Evolutionary conservation across 2,113 vertebrate species (phyloP).

Genomic region (Hyperopisus bebe): DNA sequence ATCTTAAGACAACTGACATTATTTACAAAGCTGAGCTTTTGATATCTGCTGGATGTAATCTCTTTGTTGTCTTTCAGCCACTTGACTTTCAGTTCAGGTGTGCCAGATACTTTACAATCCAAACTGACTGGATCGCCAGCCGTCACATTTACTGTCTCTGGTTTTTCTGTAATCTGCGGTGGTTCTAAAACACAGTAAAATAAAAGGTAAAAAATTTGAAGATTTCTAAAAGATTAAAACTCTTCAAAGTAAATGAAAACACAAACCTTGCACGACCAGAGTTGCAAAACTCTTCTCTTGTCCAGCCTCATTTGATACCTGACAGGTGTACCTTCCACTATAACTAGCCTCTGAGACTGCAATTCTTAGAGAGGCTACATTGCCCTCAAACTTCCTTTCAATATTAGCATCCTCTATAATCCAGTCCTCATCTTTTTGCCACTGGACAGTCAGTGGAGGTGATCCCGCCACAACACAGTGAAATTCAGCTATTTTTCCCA

Average conservation of each 20-base stretch:
- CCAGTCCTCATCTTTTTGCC: conserved; percentile 91
- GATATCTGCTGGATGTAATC: conserved; percentile 83
- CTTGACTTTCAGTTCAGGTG: conserved; percentile 86
- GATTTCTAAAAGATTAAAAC: not conserved
- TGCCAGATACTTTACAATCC: conserved; percentile 85
- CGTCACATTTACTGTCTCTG: conserved; percentile 82
- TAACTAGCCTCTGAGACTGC: conserved; percentile 66
- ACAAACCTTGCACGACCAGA: conserved; percentile 89
- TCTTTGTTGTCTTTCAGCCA: conserved; percentile 89
- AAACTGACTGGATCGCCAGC: conserved; percentile 86
- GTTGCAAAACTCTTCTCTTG: conserved; percentile 79
- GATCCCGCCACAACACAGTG: conserved; percentile 73
- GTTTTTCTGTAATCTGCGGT: conserved; percentile 84
- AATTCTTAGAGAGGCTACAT: conserved; percentile 72
- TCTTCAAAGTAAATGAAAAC: conserved; percentile 16
- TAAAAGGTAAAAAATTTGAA: conserved; percentile 17
- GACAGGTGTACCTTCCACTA: conserved; percentile 84
- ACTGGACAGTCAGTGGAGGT: conserved; percentile 76
- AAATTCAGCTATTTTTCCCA: conserved; percentile 76
- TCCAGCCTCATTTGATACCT: conserved; percentile 89
- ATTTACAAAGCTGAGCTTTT: conserved; percentile 84
- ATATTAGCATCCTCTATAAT: conserved; percentile 78
- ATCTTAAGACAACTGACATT: conserved; percentile 86
- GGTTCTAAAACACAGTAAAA: conserved; percentile 67
- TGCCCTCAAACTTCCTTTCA: conserved; percentile 72